Conservation (phyloP, 2,113 vertebrate species). For the Percina caprodes region DNA sequence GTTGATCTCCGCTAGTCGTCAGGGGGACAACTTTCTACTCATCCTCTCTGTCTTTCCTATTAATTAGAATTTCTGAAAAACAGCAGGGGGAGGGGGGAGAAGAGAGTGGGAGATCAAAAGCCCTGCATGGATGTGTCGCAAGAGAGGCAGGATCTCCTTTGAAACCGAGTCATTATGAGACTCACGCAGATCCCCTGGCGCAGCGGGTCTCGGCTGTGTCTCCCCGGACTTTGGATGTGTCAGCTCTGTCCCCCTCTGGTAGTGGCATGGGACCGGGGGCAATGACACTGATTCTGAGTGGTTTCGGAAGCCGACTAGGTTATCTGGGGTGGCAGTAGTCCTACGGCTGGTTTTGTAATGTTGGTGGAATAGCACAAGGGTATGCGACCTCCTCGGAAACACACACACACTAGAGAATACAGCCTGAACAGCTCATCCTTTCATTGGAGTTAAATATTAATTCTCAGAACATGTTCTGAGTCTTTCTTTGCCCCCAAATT, state of each 20-base stretch:
- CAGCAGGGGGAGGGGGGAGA: constrained; percentile 28
- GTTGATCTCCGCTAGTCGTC: constrained; percentile 29
- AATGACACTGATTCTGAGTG: constrained; percentile 18
- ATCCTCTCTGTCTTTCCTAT: constrained; percentile 59
- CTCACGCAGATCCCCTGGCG: constrained; percentile 60
- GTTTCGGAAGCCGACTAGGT: constrained; percentile 34
- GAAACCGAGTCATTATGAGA: constrained; percentile 75
- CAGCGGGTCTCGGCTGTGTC: constrained; percentile 39
- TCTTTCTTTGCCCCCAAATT: constrained; percentile 25
- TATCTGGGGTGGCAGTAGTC: constrained; percentile 49
- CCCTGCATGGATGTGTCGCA: constrained; percentile 53
- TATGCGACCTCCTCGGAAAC: constrained; percentile 35
- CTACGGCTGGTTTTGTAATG: constrained; percentile 46
- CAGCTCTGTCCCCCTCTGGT: constrained; percentile 48
- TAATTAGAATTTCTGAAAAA: constrained; percentile 72
- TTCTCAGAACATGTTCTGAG: constrained; percentile 34
- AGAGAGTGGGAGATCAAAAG: constrained; percentile 72
- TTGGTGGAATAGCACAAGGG: constrained; percentile 11
- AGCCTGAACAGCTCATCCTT: constrained; percentile 43
- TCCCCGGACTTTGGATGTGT: constrained; percentile 58
- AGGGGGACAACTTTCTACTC: constrained; percentile 37
- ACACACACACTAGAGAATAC: constrained; percentile 20
- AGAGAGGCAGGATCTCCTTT: constrained; percentile 70
- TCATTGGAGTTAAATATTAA: constrained; percentile 60
- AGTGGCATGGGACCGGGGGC: constrained; percentile 22